Evolutionary conservation across 2,113 vertebrate species (phyloP).

Genomic region (Muscicapa adusta): DNA sequence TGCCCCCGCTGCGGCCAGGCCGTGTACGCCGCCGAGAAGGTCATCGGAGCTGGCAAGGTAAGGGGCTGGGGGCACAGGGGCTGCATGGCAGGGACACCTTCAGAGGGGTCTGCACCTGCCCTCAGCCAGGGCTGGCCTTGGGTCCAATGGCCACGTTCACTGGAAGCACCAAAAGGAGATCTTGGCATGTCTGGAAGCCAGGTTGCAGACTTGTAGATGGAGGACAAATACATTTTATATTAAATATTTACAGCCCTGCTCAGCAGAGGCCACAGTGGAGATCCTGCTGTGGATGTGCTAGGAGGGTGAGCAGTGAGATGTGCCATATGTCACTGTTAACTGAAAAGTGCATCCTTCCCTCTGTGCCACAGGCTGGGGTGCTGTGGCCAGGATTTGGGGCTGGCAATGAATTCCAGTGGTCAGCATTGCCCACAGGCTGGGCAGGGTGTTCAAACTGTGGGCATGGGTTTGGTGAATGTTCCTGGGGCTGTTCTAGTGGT

Average conservation of each 20-base stretch:
- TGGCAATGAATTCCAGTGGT: neutral
- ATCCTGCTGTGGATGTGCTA: neutral
- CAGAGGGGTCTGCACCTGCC: neutral
- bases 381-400: neutral
- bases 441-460: neutral
- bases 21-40: slow-evolving; percentile 92
- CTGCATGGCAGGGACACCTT: neutral
- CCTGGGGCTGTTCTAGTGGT: neutral
- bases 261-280: neutral
- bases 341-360: neutral
- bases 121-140: neutral
- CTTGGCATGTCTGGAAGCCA: neutral
- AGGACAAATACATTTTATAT: neutral
- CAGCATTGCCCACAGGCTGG: neutral
- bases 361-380: neutral
- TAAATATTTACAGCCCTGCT: neutral
- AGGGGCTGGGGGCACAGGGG: neutral
- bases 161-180: neutral
- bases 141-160: accelerated
- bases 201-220: neutral
- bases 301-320: neutral
- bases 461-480: neutral
- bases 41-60: slow-evolving; percentile 91
- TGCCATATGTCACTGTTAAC: neutral
- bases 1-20: slow-evolving; percentile 89